These are phyloP conservation scores for Drosophila nikananu DNA, from an alignment of 1,140 invertebrate species.

Conservation along the genomic window DNA sequence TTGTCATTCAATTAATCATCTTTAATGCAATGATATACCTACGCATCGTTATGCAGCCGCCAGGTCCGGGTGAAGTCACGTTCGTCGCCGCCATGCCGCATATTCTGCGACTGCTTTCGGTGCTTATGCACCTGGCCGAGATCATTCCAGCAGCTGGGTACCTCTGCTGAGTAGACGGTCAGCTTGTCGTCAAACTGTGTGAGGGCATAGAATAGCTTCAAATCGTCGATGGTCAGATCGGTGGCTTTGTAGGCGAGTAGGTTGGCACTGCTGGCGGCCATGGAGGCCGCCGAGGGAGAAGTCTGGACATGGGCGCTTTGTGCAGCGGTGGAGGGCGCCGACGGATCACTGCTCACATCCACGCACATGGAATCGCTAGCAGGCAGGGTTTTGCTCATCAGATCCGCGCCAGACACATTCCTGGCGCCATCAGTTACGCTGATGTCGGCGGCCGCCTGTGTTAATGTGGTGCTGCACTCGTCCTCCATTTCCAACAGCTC, in stretches of 20 bases:
- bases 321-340: constrained; percentile 5
- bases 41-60: constrained; percentile 94
- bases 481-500: constrained; percentile 89
- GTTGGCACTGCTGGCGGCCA: constrained; percentile 64
- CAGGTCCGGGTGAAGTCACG: constrained; percentile 93
- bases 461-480: constrained; percentile 84
- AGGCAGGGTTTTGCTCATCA: constrained; percentile 2
- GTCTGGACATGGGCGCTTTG: constrained; percentile 58
- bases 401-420: constrained; percentile 4
- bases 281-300: constrained; percentile 57
- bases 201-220: constrained; percentile 88
- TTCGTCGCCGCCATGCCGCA: constrained; percentile 92
- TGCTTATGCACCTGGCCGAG: constrained; percentile 95
- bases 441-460: constrained; percentile 56
- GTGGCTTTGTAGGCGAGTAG: constrained; percentile 87
- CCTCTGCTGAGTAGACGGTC: constrained; percentile 92
- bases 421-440: constrained; percentile 67
- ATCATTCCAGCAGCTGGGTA: constrained; percentile 96
- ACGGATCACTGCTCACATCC: constrained; percentile 55
- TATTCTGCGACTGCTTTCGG: constrained; percentile 91
- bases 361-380: constrained; percentile 31
- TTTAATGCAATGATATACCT: constrained; percentile 51
- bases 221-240: constrained; percentile 86
- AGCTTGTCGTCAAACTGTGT: constrained; percentile 87
- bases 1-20: no score